Evolutionary conservation across 2,113 vertebrate genomes (phyloP).

Genomic region (Grammomys surdaster): DNA sequence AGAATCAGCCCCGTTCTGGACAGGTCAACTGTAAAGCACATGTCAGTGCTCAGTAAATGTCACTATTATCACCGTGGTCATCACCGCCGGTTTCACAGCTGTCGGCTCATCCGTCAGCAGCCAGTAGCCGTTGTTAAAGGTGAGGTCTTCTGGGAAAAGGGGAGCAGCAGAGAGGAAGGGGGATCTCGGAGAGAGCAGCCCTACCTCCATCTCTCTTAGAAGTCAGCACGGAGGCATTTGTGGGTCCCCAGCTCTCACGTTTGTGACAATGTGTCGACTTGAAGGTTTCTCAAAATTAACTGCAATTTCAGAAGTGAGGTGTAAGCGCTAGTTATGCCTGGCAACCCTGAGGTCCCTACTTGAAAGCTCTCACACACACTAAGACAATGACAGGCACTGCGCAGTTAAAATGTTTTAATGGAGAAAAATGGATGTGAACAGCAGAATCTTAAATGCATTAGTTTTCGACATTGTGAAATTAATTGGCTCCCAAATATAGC

Average conservation of each 20-base stretch:
- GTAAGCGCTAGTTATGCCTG: background rate
- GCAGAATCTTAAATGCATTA: slow-evolving; percentile 80
- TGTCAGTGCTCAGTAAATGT: background rate
- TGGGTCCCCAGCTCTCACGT: background rate
- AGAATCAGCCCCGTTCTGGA: background rate
- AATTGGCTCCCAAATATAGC: slow-evolving; percentile 80
- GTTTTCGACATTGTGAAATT: slow-evolving; percentile 79
- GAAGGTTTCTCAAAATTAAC: slow-evolving; percentile 55
- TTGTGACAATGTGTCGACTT: background rate
- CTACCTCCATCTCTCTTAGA: background rate
- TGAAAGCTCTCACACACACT: background rate
- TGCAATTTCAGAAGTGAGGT: slow-evolving; percentile 34
- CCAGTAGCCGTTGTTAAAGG: background rate
- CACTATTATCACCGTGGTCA: fast-evolving
- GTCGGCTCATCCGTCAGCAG: background rate
- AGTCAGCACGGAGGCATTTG: background rate
- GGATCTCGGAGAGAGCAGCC: background rate
- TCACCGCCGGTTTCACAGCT: background rate
- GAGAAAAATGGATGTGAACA: slow-evolving; percentile 70
- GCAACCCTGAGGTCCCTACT: background rate
- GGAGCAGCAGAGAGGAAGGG: background rate
- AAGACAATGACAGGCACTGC: slow-evolving; percentile 66
- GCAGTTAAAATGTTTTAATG: slow-evolving; percentile 66
- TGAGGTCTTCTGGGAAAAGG: background rate
- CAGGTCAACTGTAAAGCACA: background rate